Evolutionary conservation across 2,113 vertebrate species (phyloP).

Genomic region (Haemorhous mexicanus): DNA sequence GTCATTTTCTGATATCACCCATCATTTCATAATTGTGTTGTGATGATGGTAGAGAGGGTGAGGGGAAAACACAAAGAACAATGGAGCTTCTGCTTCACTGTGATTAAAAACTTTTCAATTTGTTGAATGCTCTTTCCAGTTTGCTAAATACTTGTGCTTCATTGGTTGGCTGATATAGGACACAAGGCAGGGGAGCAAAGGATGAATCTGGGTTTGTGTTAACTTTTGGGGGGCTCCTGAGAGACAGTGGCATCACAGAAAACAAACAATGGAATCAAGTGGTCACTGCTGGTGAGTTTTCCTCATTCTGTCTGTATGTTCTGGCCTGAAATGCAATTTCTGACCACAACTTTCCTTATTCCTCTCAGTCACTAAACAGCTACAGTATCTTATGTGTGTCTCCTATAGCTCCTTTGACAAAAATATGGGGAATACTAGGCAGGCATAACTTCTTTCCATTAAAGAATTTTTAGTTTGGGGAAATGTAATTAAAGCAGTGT

Average conservation of each 20-base stretch:
- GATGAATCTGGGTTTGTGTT: neutral
- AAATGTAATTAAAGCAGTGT: neutral
- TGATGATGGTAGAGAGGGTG: neutral
- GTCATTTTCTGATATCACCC: neutral
- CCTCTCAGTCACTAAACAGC: neutral
- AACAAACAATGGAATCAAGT: neutral
- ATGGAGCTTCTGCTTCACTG: neutral
- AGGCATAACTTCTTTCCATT: neutral
- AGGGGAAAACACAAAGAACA: neutral
- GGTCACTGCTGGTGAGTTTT: neutral
- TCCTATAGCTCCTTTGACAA: neutral
- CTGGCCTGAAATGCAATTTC: neutral
- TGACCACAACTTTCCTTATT: neutral
- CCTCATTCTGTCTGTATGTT: neutral
- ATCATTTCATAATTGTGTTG: neutral
- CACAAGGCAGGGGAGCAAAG: fast-evolving
- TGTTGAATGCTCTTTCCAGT: neutral
- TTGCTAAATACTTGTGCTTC: neutral
- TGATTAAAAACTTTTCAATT: neutral
- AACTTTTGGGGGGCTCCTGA: neutral
- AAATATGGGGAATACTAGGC: neutral
- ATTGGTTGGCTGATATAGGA: neutral
- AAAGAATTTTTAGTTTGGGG: neutral
- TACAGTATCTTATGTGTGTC: neutral
- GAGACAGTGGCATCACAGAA: neutral